Percentiles rank a stretch among this genome's conserved stretches.
These are phyloP conservation scores for Neelides sp. DNA, from an alignment of 1,140 invertebrate species.

Conservation along the genomic window DNA sequence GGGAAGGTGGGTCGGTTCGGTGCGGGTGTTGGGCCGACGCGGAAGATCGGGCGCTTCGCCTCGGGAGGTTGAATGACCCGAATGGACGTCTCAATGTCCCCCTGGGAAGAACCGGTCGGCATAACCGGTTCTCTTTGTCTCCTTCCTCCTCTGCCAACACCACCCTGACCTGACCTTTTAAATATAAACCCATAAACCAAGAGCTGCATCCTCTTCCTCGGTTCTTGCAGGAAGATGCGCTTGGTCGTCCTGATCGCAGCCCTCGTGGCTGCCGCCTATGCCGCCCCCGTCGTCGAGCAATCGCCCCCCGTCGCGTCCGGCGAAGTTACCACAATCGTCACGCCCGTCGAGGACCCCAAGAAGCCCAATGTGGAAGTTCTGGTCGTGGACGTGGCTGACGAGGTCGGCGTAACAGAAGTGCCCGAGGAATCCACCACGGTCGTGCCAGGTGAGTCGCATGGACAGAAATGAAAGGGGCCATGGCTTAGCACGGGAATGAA, in stretches of 20 bases:
- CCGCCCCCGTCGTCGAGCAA: slow-evolving; percentile 18
- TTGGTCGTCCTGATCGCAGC: slow-evolving; percentile 20
- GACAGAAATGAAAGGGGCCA: no score
- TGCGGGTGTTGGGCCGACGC: no score
- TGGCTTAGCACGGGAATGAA: neutral
- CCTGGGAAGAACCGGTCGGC: no score
- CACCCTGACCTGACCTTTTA: no score
- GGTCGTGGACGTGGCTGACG: neutral
- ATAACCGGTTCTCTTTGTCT: no score
- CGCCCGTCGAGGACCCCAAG: slow-evolving; percentile 19
- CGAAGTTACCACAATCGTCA: slow-evolving; percentile 12
- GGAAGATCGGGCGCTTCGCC: no score
- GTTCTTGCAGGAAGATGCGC: slow-evolving; percentile 28
- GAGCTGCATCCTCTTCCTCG: no score
- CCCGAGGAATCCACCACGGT: neutral
- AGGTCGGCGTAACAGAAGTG: neutral
- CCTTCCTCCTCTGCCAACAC: no score
- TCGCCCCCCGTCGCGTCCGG: neutral
- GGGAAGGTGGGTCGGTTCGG: no score
- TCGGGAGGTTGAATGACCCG: no score
- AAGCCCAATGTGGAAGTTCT: neutral
- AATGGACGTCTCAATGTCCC: no score
- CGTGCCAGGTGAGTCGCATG: neutral
- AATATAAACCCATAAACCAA: no score
- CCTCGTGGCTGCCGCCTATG: slow-evolving; percentile 12